These are phyloP conservation scores for Temnopleurus reevesii DNA, from an alignment of 53 echinoderm and acorn worm species.

Conservation along the genomic window DNA sequence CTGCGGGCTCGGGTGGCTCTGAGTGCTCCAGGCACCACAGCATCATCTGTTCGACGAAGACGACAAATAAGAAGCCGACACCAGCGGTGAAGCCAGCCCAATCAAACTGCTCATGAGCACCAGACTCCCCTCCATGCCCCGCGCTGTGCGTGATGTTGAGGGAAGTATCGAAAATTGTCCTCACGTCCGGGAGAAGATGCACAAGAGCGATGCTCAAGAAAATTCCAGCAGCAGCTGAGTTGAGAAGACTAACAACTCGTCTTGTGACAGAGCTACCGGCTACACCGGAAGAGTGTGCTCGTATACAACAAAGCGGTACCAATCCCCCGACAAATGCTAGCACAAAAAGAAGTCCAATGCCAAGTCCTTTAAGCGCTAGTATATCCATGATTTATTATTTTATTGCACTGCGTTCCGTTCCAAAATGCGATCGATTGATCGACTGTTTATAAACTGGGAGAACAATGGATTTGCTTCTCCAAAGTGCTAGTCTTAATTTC, in stretches of 20 bases:
- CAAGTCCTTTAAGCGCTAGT: conserved; percentile 65
- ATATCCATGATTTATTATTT: conserved; percentile 41
- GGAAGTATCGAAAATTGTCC: conserved; percentile 60
- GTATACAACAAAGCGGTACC: conserved; percentile 67
- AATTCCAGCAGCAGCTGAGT: conserved; percentile 88
- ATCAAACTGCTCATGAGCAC: conserved; percentile 30
- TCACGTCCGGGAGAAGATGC: conserved; percentile 83
- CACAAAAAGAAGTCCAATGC: conserved; percentile 69
- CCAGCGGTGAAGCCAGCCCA: conserved; percentile 85
- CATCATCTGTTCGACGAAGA: conserved; percentile 78
- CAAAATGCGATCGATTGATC: too few relatives aligned
- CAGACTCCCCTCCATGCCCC: background rate
- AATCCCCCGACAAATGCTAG: conserved; percentile 74
- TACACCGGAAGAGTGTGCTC: conserved; percentile 45
- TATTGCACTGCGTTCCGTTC: too few relatives aligned
- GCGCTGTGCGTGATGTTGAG: conserved; percentile 34
- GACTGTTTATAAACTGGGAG: too few relatives aligned
- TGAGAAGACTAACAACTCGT: conserved; percentile 72
- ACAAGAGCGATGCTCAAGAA: conserved; percentile 88
- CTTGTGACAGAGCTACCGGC: conserved; percentile 42
- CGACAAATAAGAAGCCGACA: conserved; percentile 80
- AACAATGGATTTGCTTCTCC: too few relatives aligned
- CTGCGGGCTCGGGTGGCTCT: background rate
- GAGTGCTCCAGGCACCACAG: conserved; percentile 29
- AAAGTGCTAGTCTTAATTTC: too few relatives aligned